Percentiles rank a stretch among this genome's conserved stretches.
Conservation (phyloP, 2,113 vertebrate species). For the Helogale parvula region DNA sequence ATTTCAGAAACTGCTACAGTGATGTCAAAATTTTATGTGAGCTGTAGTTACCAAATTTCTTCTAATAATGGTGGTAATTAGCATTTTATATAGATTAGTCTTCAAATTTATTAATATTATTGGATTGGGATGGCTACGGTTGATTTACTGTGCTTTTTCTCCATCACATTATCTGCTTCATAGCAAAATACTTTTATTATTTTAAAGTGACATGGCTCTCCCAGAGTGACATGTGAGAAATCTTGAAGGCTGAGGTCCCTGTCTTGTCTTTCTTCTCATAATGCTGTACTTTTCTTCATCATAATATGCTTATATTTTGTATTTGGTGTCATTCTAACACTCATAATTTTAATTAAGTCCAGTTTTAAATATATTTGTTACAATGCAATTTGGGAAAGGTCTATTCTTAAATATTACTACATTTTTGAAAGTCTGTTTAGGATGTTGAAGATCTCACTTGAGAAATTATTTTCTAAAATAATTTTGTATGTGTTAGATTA, state of each 20-base stretch:
- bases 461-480: constrained; percentile 80
- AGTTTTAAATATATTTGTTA: constrained; percentile 30
- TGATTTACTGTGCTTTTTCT: neutral
- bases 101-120: constrained; percentile 4
- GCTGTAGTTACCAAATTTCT: constrained; percentile 5
- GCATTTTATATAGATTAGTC: constrained; percentile 41
- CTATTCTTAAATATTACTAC: constrained; percentile 54
- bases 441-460: constrained; percentile 66
- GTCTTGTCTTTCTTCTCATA: neutral
- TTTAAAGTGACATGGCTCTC: constrained; percentile 58
- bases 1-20: neutral
- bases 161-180: constrained; percentile 3
- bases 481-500: constrained; percentile 74
- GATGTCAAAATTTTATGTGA: neutral
- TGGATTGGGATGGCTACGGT: neutral
- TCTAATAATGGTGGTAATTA: neutral
- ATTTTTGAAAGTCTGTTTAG: constrained; percentile 32
- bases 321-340: neutral
- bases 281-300: neutral
- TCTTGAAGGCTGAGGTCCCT: neutral
- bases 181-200: constrained; percentile 42
- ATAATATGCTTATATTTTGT: constrained; percentile 2
- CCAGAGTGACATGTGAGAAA: neutral
- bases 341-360: neutral
- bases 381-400: neutral